phyloP scores from a whole-genome alignment of 2,113 vertebrate genomes.

The Glaucomys volans region DNA sequence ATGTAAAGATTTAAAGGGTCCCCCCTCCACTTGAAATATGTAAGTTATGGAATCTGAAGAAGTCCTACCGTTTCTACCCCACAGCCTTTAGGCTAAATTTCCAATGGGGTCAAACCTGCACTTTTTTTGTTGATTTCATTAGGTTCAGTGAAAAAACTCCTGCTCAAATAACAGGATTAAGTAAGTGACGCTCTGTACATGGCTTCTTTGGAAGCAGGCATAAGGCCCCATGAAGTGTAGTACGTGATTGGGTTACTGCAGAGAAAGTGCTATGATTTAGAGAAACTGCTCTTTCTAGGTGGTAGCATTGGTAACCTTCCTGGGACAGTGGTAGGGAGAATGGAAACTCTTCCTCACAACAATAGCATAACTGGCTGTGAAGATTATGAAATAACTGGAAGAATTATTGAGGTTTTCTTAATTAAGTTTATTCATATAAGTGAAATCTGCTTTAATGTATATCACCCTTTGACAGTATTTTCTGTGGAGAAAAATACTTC shows the following conservation, averaged over 20 bases:
- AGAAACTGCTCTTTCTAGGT: neutral
- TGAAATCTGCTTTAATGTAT: conserved; percentile 55
- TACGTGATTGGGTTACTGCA: neutral
- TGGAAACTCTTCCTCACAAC: neutral
- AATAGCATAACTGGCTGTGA: neutral
- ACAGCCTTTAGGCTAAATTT: neutral
- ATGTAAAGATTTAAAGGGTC: neutral
- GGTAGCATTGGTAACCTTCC: neutral
- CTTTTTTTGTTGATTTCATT: conserved; percentile 36
- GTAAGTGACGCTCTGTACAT: neutral
- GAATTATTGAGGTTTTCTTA: neutral
- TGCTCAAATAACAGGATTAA: conserved; percentile 28
- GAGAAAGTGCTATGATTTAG: neutral
- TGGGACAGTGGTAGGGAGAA: neutral
- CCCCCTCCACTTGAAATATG: neutral
- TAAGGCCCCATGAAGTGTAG: neutral
- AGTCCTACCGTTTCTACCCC: neutral
- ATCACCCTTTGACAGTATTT: neutral
- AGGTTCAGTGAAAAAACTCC: neutral
- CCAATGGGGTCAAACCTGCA: neutral
- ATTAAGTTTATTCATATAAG: conserved; percentile 31
- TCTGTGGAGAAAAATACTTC: neutral
- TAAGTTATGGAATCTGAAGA: conserved; percentile 39
- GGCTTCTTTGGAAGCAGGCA: neutral
- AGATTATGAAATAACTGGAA: neutral